Conservation (phyloP, 2,888 invertebrate species). For the Deroplatys truncata region DNA sequence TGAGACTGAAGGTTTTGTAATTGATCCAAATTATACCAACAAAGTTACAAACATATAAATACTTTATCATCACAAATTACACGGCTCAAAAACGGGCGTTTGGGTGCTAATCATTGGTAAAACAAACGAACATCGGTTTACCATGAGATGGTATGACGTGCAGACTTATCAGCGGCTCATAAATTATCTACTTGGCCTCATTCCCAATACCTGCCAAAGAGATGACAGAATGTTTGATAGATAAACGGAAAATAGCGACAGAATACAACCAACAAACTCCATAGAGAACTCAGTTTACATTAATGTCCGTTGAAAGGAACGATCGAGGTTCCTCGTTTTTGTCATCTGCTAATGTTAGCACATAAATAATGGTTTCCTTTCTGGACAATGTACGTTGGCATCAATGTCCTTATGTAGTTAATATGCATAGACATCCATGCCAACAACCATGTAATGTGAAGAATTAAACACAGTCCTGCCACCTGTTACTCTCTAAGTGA, state of each 20-base stretch:
- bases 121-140: background rate
- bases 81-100: background rate
- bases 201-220: background rate
- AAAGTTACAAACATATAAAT: background rate
- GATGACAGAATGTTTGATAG: background rate
- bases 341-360: background rate
- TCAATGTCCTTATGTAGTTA: background rate
- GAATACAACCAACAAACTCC: background rate
- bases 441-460: background rate
- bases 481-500: no score
- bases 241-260: background rate
- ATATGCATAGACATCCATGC: background rate
- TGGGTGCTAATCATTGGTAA: background rate
- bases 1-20: background rate
- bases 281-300: background rate
- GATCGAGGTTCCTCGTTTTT: background rate
- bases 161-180: background rate
- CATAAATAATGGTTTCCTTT: background rate
- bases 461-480: background rate
- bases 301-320: background rate
- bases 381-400: background rate
- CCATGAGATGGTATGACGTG: background rate
- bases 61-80: background rate
- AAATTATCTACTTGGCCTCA: background rate
- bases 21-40: background rate